phyloP scores from a whole-genome alignment of 92 coral and sea anemone species.

The Blastomussa wellsi region DNA sequence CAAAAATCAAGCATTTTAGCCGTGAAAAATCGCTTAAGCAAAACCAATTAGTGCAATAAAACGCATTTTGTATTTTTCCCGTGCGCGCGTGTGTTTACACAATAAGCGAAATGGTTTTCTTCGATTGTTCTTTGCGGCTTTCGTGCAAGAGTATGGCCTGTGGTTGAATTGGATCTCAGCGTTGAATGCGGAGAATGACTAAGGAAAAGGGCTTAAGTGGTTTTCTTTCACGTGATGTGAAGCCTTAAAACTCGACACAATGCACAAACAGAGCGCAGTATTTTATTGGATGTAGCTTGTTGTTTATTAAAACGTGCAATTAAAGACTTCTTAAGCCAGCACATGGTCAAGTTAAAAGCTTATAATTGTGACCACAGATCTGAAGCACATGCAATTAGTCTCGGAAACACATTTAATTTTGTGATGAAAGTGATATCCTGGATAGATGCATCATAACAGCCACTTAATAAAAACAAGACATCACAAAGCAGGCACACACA shows the following conservation, averaged over 20 bases:
- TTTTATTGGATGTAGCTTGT: conserved; percentile 29
- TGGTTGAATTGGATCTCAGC: not conserved
- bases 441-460: conserved; percentile 24
- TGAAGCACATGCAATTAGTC: conserved; percentile 54
- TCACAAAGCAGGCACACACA: conserved; percentile 18
- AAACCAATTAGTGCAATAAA: conserved; percentile 16
- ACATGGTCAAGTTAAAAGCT: conserved; percentile 39
- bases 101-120: not conserved
- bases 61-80: not conserved
- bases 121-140: not conserved
- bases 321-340: conserved; percentile 41
- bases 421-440: conserved; percentile 51
- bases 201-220: conserved; percentile 29
- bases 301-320: conserved; percentile 41
- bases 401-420: conserved; percentile 51
- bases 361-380: conserved; percentile 50
- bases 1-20: conserved; percentile 30
- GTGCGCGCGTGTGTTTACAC: conserved; percentile 15
- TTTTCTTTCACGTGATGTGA: conserved; percentile 25
- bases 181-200: conserved; percentile 20
- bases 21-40: conserved; percentile 14
- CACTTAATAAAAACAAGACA: conserved; percentile 23
- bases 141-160: conserved; percentile 17
- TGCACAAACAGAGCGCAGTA: conserved; percentile 31
- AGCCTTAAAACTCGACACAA: conserved; percentile 13